phyloP scores from a whole-genome alignment of 2,888 invertebrate species.

The Lampropteryx suffumata region DNA sequence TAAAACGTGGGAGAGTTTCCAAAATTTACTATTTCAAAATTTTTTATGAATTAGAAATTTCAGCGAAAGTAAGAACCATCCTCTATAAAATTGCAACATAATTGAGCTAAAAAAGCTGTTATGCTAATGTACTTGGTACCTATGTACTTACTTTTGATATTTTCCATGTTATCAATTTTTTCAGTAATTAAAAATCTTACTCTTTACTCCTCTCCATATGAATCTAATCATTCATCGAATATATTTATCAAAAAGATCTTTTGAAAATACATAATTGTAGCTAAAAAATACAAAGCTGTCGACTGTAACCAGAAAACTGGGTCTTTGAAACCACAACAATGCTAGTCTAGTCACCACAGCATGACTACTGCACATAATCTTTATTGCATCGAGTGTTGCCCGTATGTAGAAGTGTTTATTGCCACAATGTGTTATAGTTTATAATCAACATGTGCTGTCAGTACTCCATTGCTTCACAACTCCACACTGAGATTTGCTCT shows the following conservation, averaged over 20 bases:
- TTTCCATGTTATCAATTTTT: too few species aligned
- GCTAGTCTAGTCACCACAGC: slow-evolving; percentile 16
- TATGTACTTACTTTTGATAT: too few species aligned
- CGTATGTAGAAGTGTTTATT: slow-evolving; percentile 38
- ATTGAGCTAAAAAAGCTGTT: not conserved
- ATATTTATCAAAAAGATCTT: too few species aligned
- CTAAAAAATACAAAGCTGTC: too few species aligned
- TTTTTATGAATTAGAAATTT: slow-evolving; percentile 11
- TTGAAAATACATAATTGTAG: too few species aligned
- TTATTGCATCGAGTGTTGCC: slow-evolving; percentile 30
- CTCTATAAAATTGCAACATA: not conserved
- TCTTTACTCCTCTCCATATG: too few species aligned
- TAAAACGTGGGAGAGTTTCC: slow-evolving; percentile 39
- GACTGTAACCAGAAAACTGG: not conserved
- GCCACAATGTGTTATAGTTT: slow-evolving; percentile 33
- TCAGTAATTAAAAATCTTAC: too few species aligned
- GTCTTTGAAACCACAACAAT: not conserved
- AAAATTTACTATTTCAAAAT: slow-evolving; percentile 13
- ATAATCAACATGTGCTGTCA: slow-evolving; percentile 42
- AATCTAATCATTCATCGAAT: too few species aligned
- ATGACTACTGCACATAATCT: slow-evolving; percentile 22
- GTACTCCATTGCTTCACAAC: slow-evolving; percentile 28
- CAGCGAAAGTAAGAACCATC: slow-evolving; percentile 9
- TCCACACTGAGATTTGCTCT: slow-evolving; percentile 17
- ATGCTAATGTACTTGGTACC: too few species aligned